Evolutionary conservation across 1,140 invertebrate species (phyloP).

Genomic region (Papilio helenus): DNA sequence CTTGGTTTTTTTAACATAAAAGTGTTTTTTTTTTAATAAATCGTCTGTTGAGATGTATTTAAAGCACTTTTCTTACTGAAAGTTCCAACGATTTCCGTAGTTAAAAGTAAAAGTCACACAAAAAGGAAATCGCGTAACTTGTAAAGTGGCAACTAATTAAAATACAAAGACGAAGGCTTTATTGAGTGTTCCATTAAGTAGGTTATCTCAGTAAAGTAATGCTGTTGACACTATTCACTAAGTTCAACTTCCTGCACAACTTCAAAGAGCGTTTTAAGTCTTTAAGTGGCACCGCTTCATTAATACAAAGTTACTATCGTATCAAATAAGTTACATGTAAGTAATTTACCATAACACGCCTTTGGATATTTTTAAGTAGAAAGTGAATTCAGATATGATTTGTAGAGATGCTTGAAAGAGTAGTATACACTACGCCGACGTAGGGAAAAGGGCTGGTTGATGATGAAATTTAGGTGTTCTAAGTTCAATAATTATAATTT

Average conservation of each 20-base stretch:
- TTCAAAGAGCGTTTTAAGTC: constrained; percentile 13
- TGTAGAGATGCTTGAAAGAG: too few species aligned
- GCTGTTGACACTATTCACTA: constrained; percentile 4
- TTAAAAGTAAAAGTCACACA: background rate
- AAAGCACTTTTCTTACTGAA: background rate
- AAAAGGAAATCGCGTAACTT: background rate
- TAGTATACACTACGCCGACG: too few species aligned
- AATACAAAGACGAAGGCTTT: constrained; percentile 1
- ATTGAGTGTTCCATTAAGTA: constrained; percentile 18
- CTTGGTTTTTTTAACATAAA: too few species aligned
- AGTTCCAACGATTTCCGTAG: background rate
- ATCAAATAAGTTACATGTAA: background rate
- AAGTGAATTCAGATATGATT: too few species aligned
- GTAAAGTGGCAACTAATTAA: constrained; percentile 12
- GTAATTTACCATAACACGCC: background rate
- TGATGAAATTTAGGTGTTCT: background rate
- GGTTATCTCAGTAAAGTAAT: background rate
- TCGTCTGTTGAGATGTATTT: too few species aligned
- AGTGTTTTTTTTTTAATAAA: too few species aligned
- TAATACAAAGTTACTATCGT: background rate
- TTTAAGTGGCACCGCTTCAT: constrained; percentile 7
- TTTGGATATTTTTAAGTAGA: too few species aligned
- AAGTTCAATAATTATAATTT: background rate
- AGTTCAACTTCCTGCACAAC: constrained; percentile 12
- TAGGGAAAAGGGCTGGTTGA: too few species aligned